These are phyloP conservation scores for Bhutanitis thaidina DNA, from an alignment of 2,888 invertebrate genomes.

Conservation along the genomic window DNA sequence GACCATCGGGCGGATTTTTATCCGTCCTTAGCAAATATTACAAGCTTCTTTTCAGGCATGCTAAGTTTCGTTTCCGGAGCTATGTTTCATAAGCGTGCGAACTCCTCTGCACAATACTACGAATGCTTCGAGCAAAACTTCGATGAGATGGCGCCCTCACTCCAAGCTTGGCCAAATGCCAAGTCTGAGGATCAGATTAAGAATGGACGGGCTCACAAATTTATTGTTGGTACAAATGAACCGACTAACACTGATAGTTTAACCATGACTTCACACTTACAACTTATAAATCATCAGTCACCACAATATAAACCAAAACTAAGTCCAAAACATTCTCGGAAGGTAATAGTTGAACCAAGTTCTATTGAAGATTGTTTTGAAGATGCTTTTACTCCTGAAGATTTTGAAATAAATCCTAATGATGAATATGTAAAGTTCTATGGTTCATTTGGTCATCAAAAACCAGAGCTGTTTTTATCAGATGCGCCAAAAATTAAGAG, in stretches of 20 bases:
- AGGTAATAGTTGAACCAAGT: slow-evolving; percentile 48
- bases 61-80: slow-evolving; percentile 53
- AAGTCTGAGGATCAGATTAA: slow-evolving; percentile 53
- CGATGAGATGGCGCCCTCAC: slow-evolving; percentile 37
- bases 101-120: slow-evolving; percentile 42
- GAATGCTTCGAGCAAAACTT: slow-evolving; percentile 42
- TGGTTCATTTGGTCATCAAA: slow-evolving; percentile 40
- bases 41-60: slow-evolving; percentile 56
- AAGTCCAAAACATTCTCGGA: slow-evolving; percentile 38
- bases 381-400: slow-evolving; percentile 60
- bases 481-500: slow-evolving; percentile 44
- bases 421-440: slow-evolving; percentile 43
- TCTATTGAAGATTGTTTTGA: slow-evolving; percentile 55
- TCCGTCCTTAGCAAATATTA: slow-evolving; percentile 44
- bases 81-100: slow-evolving; percentile 48
- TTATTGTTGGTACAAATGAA: slow-evolving; percentile 31
- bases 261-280: slow-evolving; percentile 49
- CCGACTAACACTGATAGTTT: slow-evolving; percentile 34
- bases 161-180: slow-evolving; percentile 49
- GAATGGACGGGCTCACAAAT: slow-evolving; percentile 46
- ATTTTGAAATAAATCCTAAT: slow-evolving; percentile 45
- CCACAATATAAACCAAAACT: slow-evolving; percentile 26
- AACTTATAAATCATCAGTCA: slow-evolving; percentile 38
- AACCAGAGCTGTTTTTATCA: slow-evolving; percentile 36
- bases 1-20: slow-evolving; percentile 33